Base-by-base conservation (phyloP, 2,797 vertebrate genomes). In the Molossus molossus region DNA sequence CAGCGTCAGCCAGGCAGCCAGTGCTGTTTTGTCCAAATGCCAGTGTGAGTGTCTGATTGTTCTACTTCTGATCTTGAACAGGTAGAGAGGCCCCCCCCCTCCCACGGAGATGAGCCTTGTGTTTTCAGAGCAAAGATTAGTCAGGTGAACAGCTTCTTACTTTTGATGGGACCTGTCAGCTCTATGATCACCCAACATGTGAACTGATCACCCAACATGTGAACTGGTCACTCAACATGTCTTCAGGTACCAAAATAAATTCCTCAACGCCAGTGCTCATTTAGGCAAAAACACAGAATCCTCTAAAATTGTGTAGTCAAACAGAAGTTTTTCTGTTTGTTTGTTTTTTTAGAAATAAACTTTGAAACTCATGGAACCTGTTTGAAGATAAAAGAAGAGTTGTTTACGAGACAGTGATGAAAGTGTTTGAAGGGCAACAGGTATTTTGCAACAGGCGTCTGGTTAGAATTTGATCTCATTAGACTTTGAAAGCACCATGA, bases 341-440 rank as follows among this genome's bases (percentile, higher is more conserved):
- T 37, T 79, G 53, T 53, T 4, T 23, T 37, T 58, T 80, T 37
- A 67, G 29, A 91, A 53, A 57, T 75, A 70, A 94, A 73, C 69
- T 90, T 95, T 82, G 57, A 94, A 83, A 90, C 33, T 23, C 37
- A 29, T 2, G 25, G 76, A 96, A 79, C 64, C 21, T 83, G 18
- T 96, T 95, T 96, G 90, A 96, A 96, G 94, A 92, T 94, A 67
- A 96, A 97, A 96, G 90, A 80, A 93, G 58, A 37, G 50, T 14
- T 94, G 77, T 95, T 96, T 97, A 90, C 7, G 13, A 97, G 64
- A 25, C 92, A 81, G 15, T 50, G 81, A 94, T 88, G 94, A 86
- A 90, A 90, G 92, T 81, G 25, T 76, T 67, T 29, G 23, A 94
- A 94, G 82, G 83, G 81, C 82, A 55, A 94, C 55, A 76, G 90